Evolutionary conservation across 2,797 vertebrate species (phyloP).

Genomic region (Cheracebus regulus): DNA sequence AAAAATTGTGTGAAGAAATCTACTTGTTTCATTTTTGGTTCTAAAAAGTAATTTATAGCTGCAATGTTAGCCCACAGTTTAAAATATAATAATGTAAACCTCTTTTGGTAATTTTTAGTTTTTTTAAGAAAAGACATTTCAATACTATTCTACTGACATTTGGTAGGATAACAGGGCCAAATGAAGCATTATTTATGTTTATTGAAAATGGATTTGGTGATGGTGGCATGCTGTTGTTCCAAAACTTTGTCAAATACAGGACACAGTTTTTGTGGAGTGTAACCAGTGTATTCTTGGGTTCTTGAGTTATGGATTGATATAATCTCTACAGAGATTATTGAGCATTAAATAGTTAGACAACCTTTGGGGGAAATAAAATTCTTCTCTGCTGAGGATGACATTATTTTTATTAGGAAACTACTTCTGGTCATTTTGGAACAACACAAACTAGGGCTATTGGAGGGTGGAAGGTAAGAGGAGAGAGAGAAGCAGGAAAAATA

Average conservation of each 20-base stretch:
- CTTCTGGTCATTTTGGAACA: background rate
- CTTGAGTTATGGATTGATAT: background rate
- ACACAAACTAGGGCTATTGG: too few species aligned
- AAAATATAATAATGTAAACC: constrained; percentile 16
- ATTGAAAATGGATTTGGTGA: background rate
- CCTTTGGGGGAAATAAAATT: background rate
- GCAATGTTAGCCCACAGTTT: background rate
- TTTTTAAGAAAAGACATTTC: background rate
- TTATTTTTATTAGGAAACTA: background rate
- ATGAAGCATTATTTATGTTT: background rate
- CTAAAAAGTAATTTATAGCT: constrained; percentile 50
- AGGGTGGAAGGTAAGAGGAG: too few species aligned
- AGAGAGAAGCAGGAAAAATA: too few species aligned
- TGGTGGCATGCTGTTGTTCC: background rate
- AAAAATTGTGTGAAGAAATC: constrained; percentile 40
- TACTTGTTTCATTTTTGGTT: constrained; percentile 29
- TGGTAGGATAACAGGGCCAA: background rate
- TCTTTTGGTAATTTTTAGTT: constrained; percentile 1
- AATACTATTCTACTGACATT: background rate
- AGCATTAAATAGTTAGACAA: background rate
- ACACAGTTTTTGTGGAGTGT: background rate
- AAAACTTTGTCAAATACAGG: background rate
- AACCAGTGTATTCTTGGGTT: background rate
- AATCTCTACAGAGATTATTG: background rate
- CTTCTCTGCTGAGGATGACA: background rate